Base-by-base conservation (phyloP, 2,113 vertebrate species). In the Dicaeum eximium region DNA sequence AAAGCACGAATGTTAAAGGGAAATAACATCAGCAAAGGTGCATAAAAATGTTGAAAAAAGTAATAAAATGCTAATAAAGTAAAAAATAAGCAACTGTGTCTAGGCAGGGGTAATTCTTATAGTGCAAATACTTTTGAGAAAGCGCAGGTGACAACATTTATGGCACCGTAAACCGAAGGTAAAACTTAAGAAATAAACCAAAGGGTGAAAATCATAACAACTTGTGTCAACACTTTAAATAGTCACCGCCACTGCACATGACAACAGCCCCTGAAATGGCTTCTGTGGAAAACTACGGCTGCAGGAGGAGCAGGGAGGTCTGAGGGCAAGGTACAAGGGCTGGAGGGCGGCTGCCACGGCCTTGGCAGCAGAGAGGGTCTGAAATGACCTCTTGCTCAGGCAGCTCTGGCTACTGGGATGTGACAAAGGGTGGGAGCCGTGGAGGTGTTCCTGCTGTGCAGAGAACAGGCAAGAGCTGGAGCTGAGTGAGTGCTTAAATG, bases 371-470 rank as follows among this genome's bases (percentile, higher is more conserved):
- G 42, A 9, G 23, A 44, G 33, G 10, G 50, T 65, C 12, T 28
- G n/a, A 53, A 15, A 13, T 3, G 23, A n/a, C 23, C 7, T 54
- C 20, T 38, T 69, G 23, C 27, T 73, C 31, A 18, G 12, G 35
- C 37, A 65, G 15, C 40, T 47, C 60, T 35, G 24, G 50, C 6
- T 2, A 1, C 20, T 48, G 40, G 23, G 9, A 9, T n/a, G 25
- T 31, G 42, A 18, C 19, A 27, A 15, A 7, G 23, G 2, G 6
- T 74, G 25, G 31, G 37, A 48, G 22, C 62, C 0, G 0, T 25
- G 56, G 4, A 44, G 38, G 7, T 66, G 28, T 28, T 45, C 15
- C 38, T 53, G 24, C 25, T 28, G 1, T 54, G 17, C 22, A 45
- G 62, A 37, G 9, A 84, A 4, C 18, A 60, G 25, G 16, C 13